These are phyloP conservation scores for Paraescarpia echinospica DNA, from an alignment of 1,140 invertebrate species.

Conservation along the genomic window DNA sequence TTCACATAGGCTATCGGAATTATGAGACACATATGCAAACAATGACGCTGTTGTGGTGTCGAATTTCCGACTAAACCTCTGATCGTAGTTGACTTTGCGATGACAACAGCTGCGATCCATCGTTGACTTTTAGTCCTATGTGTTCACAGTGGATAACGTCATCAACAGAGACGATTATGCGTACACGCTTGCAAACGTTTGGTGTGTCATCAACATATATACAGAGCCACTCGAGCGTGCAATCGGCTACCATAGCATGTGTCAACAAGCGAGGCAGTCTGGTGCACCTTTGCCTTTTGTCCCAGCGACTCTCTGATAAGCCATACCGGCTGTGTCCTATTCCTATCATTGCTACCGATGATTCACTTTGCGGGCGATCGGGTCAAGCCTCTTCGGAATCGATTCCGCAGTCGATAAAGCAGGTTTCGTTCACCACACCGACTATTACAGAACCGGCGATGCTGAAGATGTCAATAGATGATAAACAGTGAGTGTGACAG, in stretches of 20 bases:
- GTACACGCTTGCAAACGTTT: not conserved
- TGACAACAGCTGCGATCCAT: not conserved
- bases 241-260: not conserved
- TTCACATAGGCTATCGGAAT: no score
- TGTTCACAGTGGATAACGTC: not conserved
- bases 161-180: not conserved
- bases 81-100: not conserved
- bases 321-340: not conserved
- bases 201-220: not conserved
- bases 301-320: not conserved
- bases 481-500: not conserved
- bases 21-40: no score
- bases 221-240: not conserved
- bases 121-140: not conserved
- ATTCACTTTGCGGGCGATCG: not conserved
- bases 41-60: no score
- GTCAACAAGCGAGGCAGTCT: not conserved
- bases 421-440: not conserved
- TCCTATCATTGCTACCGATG: not conserved
- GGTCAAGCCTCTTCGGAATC: not conserved
- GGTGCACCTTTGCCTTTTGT: not conserved
- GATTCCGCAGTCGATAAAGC: not conserved
- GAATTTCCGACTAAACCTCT: not conserved
- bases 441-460: not conserved
- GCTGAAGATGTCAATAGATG: not conserved